Evolutionary conservation across 1,140 invertebrate species (phyloP).

Genomic region (Ooceraea biroi): DNA sequence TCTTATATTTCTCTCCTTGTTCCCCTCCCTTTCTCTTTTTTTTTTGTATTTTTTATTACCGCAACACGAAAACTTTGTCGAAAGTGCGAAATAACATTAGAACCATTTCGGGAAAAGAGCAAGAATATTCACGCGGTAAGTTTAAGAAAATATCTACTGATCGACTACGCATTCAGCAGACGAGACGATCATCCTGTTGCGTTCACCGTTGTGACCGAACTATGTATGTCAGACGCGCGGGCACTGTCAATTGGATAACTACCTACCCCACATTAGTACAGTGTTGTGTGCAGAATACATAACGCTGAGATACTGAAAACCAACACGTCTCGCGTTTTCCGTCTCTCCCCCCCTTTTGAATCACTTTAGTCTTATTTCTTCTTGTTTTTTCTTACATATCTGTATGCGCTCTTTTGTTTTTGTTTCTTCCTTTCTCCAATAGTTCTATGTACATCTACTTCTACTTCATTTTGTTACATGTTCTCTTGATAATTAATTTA

Average conservation of each 20-base stretch:
- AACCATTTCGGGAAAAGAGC: background rate
- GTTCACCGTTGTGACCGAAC: constrained; percentile 83
- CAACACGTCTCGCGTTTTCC: constrained; percentile 26
- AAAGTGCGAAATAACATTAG: background rate
- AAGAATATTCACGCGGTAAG: constrained; percentile 10
- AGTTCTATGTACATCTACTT: background rate
- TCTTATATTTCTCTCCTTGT: background rate
- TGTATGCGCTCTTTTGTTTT: background rate
- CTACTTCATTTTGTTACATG: no score
- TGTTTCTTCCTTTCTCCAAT: background rate
- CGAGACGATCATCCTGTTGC: constrained; percentile 80
- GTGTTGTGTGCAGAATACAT: constrained; percentile 43
- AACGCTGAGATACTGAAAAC: constrained; percentile 52
- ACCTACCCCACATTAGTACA: constrained; percentile 77
- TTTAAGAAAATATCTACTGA: constrained; percentile 45
- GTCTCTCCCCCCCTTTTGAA: constrained; percentile 27
- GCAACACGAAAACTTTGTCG: background rate
- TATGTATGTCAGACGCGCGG: constrained; percentile 83
- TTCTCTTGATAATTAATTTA: background rate
- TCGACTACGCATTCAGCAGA: constrained; percentile 54
- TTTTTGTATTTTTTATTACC: background rate
- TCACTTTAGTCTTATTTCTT: constrained; percentile 13
- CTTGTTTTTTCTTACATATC: background rate
- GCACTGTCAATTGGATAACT: constrained; percentile 85
- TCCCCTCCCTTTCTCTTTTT: background rate